phyloP scores from a whole-genome alignment of 1,140 invertebrate species.

The Nilaparvata lugens region DNA sequence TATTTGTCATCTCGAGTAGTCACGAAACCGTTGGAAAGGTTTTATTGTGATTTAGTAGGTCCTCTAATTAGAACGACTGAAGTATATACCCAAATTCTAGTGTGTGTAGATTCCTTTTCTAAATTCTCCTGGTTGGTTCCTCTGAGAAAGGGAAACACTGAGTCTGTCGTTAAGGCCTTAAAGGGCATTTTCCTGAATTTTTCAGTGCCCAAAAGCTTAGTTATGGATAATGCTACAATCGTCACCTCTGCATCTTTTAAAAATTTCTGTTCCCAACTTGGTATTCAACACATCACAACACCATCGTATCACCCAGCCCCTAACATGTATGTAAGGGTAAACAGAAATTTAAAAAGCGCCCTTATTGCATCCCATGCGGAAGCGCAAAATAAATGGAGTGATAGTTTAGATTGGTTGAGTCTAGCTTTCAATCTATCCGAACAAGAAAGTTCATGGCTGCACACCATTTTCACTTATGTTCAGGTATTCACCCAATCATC shows the following conservation, averaged over 20 bases:
- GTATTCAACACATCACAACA: neutral
- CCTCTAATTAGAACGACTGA: too few relatives aligned
- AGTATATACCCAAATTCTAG: too few relatives aligned
- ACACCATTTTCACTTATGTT: too few relatives aligned
- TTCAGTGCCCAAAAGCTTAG: too few relatives aligned
- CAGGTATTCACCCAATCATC: too few relatives aligned
- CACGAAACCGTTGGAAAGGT: neutral
- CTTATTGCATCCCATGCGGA: neutral
- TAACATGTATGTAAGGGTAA: neutral
- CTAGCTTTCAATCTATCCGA: neutral
- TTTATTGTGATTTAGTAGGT: neutral
- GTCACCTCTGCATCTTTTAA: neutral
- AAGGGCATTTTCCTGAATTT: too few relatives aligned
- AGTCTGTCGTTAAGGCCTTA: too few relatives aligned
- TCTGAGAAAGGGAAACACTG: too few relatives aligned
- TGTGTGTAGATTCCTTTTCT: too few relatives aligned
- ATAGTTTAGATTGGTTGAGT: neutral
- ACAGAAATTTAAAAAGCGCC: neutral
- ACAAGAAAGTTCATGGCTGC: too few relatives aligned
- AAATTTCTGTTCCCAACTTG: neutral
- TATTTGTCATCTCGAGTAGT: neutral
- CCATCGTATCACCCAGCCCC: neutral
- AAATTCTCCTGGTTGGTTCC: too few relatives aligned
- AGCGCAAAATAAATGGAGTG: neutral
- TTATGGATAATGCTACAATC: too few relatives aligned